Evolutionary conservation across 2,888 invertebrate genomes (phyloP), one percentile per base, ranked within the genome.

Genomic region (Lasioglossum zephyrum): DNA sequence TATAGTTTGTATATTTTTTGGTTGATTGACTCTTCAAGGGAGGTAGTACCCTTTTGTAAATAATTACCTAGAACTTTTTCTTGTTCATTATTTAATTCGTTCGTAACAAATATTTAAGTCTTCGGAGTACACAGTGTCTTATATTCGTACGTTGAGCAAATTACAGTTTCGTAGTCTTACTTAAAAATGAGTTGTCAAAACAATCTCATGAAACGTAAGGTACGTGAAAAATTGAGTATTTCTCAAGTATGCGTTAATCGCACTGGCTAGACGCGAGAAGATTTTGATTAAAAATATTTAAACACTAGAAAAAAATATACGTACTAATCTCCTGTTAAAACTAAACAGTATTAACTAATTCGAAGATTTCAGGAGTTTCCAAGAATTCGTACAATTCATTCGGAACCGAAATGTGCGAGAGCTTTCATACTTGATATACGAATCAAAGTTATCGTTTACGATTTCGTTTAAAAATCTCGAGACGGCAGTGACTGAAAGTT

Each of bases 211-310:
- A 36, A 36, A 73, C 26, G 49, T 66, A n/a, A 73, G 22, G 31
- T 73, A 53, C 72, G 66, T 22, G 11, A 49, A 53, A 70, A 75
- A 72, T 82, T 63, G 72, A 82, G 44, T 88, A 83, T 82, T 86
- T 83, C 44, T 13, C 66, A 73, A 47, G 76, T 76, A 60, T 49
- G 16, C 44, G 57, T 22, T 3, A 44, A 26, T 36, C 18, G 26
- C 22, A 31, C 18, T 41, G 63, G 72, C 16, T 73, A 70, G n/a
- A n/a, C 31, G 60, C 18, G 8, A 63, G 6, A 6, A 6, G 26
- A 4, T 26, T 53, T 22, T 22, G 3, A n/a, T 57, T 11, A 57
- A 57, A 57, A 57, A n/a, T 57, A n/a, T 57, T 11, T 11, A 22
- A 53, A 53, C 22, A 53, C 53, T 53, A 22, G 22, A 53, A 53